These are phyloP conservation scores for Drosophila algonquin DNA, from an alignment of 2,888 invertebrate genomes.

Conservation along the genomic window DNA sequence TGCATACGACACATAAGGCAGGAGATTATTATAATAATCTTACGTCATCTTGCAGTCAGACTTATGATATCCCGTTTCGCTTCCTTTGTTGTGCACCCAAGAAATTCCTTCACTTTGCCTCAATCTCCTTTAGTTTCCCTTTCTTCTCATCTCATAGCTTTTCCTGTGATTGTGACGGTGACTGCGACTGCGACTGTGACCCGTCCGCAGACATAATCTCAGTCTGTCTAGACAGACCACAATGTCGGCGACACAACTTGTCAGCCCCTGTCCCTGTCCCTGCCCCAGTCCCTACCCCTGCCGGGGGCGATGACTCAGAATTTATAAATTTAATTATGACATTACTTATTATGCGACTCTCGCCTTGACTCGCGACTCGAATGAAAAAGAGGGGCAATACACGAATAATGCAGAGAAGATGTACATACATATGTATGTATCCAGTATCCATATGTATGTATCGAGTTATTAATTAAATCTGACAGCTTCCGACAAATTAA, in stretches of 20 bases:
- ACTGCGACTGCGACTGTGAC: constrained; percentile 10
- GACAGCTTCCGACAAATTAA: constrained; percentile 77
- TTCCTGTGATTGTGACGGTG: constrained; percentile 1
- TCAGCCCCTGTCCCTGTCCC: constrained; percentile 15
- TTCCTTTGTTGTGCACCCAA: constrained; percentile 3
- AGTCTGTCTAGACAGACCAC: constrained; percentile 60
- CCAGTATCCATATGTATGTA: constrained; percentile 10
- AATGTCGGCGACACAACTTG: constrained; percentile 50
- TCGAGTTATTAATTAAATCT: constrained; percentile 65
- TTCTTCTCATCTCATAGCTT: not conserved
- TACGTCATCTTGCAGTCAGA: constrained; percentile 14
- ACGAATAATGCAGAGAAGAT: not conserved
- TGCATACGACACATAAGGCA: too few species aligned
- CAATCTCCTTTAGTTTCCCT: constrained; percentile 31
- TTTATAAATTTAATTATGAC: constrained; percentile 77
- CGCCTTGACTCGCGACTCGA: constrained; percentile 28
- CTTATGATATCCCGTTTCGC: not conserved
- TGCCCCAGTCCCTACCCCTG: constrained; percentile 4
- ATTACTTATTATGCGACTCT: constrained; percentile 72
- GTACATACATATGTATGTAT: constrained; percentile 4
- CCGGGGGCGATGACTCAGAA: constrained; percentile 59
- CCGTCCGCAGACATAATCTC: constrained; percentile 40
- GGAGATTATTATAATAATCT: not conserved
- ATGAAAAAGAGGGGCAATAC: not conserved
- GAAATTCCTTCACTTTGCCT: constrained; percentile 11